Evolutionary conservation across 1,140 invertebrate genomes (phyloP), one percentile per base, ranked within the genome.

Genomic region (Drosophila sulfurigaster): DNA sequence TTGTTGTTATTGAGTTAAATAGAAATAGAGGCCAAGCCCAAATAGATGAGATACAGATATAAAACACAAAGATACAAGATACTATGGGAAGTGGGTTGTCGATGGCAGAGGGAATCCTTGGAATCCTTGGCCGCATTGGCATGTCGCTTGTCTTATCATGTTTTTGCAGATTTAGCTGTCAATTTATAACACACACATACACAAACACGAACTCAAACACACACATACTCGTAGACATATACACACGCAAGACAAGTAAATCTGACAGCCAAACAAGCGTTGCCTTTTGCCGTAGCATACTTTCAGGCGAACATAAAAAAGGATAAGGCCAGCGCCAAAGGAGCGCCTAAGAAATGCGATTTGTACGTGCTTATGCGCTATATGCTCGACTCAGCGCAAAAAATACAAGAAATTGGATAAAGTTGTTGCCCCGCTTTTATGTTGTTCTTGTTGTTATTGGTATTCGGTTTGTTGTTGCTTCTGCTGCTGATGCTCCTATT

Each of bases 81-180:
- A 58, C 45, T 30, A 43, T 28, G 72, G 30, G 16, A 28, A 41
- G 60, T 35, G 46, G 58, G 46, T 62, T 32, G 71, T n/a, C n/a
- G 28, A 11, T 64, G 49, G 62, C 5, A 67, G 72, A 54, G 71
- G 67, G 49, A 57, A 62, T 67, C 79, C 79, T 75, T 60, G 38
- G 56, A 64, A 56, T 71, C 62, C 62, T 83, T 88, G 83, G 83
- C 83, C 83, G 83, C 83, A 87, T 88, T 88, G 83, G 83, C 77
- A 89, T 88, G 83, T 88, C 81, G 83, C 83, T 88, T 81, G 85
- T 89, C 85, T 89, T 89, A 89, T 89, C 85, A 81, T 89, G 85
- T 89, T 89, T 89, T 89, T 89, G 81, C 85, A 89, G 85, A 89
- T 89, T 89, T 89, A 88, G 86, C 85, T 89, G 85, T 89, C 85